Percentiles rank a stretch among this genome's conserved stretches.
phyloP scores from a whole-genome alignment of 2,797 vertebrate species.

The Anguilla marmorata region DNA sequence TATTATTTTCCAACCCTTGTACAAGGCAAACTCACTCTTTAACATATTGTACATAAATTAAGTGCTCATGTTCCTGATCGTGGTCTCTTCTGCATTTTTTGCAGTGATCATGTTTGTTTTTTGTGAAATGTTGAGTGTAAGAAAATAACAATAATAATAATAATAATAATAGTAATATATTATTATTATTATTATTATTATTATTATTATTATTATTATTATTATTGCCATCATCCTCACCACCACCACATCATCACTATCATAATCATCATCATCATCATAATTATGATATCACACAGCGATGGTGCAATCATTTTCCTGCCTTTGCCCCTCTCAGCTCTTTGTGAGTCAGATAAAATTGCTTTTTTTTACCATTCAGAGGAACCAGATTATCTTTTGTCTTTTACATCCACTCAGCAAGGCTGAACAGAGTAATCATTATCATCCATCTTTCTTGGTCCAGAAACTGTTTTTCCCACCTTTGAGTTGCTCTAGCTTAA shows the following conservation, averaged over 20 bases:
- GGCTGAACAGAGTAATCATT: slow-evolving; percentile 54
- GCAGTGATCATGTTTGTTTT: background rate
- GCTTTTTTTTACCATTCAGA: background rate
- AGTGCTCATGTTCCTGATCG: background rate
- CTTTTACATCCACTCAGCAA: slow-evolving; percentile 36
- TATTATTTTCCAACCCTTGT: too few species aligned
- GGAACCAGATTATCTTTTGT: slow-evolving; percentile 5
- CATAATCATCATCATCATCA: too few species aligned
- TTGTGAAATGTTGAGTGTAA: background rate
- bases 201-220: background rate
- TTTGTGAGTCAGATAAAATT: slow-evolving; percentile 3
- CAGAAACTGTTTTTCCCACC: slow-evolving; percentile 27
- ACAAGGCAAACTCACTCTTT: background rate
- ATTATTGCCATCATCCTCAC: background rate
- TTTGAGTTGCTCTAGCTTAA: slow-evolving; percentile 46
- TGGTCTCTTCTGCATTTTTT: background rate
- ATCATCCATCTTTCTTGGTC: slow-evolving; percentile 53
- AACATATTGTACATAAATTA: background rate
- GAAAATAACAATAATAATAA: background rate
- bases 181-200: too few species aligned
- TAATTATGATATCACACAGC: too few species aligned
- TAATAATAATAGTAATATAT: too few species aligned
- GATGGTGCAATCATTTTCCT: background rate
- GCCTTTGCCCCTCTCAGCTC: background rate
- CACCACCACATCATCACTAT: too few species aligned